Evolutionary conservation across 2,888 invertebrate species (phyloP), one percentile per base, ranked within the genome.

Genomic region (Tetragnatha montana): DNA sequence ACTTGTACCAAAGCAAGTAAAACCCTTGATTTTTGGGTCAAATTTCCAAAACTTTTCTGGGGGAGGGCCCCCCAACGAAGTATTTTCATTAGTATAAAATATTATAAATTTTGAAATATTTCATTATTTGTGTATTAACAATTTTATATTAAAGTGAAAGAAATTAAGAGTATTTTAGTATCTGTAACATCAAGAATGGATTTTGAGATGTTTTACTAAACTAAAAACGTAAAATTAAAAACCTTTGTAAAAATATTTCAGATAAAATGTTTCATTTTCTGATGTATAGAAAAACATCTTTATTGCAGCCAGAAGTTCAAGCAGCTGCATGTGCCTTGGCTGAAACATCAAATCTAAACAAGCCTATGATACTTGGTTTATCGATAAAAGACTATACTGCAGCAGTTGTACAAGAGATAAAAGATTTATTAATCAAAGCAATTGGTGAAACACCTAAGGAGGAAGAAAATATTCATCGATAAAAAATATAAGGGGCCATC

Each of bases 351-450:
- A 88, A 83, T 12, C 49, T 88, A 12, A 60, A 17, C 19, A 88
- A 88, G 69, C 79, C 88, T 35, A 83, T 88, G 8, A 51, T 88
- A 60, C 79, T 88, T 79, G 83, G 88, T 51, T 83, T 88, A 68
- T 83, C 88, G 14, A 21, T 79, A 19, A 88, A 79, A 60, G 49
- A 79, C 7, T 83, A 79, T 68, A 47, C 82, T 21, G 21, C 21
- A 49, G 10, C 74, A n/a, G 19, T 69, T 49, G 82, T 78, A 22
- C 51, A 73, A 82, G 74, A 82, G 21, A 3, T 82, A 12, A 82
- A 17, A 50, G 60, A 19, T 51, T 17, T 60, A 60, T 22, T 78
- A 6, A 78, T 21, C 22, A 8, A 60, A 60, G 8, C 74, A 8
- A 70, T 70, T 19, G 70, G 49, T 35, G 19, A 19, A n/a, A 6